Evolutionary conservation across 2,113 vertebrate genomes (phyloP).

Genomic region (Cynopterus brachyotis): DNA sequence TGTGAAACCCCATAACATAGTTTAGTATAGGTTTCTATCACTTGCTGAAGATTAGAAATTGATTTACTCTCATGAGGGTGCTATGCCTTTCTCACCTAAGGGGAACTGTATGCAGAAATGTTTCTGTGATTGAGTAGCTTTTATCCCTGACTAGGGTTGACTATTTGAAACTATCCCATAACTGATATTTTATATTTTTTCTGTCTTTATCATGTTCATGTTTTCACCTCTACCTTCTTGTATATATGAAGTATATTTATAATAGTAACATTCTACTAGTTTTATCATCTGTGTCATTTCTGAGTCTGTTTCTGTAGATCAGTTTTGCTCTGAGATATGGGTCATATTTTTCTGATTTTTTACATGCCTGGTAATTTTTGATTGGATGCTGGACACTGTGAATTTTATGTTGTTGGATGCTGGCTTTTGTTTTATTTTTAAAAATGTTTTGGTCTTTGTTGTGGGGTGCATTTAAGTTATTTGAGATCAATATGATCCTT

Average conservation of each 20-base stretch:
- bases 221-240: neutral
- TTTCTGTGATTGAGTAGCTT: neutral
- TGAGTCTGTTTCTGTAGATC: constrained; percentile 11
- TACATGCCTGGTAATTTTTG: neutral
- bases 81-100: neutral
- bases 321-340: constrained; percentile 25
- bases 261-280: constrained; percentile 5
- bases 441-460: neutral
- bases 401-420: neutral
- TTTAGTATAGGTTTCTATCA: neutral
- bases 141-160: neutral
- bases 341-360: neutral
- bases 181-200: neutral
- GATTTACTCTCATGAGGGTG: neutral
- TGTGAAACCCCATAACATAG: neutral
- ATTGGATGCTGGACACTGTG: neutral
- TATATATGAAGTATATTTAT: neutral
- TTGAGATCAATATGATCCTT: neutral
- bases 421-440: neutral
- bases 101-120: neutral
- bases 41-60: neutral
- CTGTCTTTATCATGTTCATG: neutral
- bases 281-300: constrained; percentile 17
- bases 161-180: neutral
- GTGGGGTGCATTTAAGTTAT: neutral